Conservation (phyloP, 2,113 vertebrate species). For the Toxotes jaculatrix region DNA sequence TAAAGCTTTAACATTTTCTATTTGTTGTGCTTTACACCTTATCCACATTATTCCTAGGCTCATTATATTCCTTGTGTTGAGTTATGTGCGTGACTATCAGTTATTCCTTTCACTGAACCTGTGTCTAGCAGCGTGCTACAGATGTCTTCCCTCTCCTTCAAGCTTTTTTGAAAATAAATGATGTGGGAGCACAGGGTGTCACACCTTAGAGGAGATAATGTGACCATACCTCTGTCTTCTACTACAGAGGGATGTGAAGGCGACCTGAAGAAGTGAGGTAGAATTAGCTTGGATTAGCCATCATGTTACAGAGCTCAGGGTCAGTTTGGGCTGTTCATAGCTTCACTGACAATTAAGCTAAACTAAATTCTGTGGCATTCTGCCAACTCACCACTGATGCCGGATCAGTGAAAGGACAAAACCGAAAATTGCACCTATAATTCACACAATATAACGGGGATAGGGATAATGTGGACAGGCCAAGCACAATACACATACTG, state of each 20-base stretch:
- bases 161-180: neutral
- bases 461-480: neutral
- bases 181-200: too few relatives aligned
- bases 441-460: neutral
- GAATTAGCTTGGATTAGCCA: too few relatives aligned
- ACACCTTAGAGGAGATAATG: neutral
- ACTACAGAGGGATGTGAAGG: too few relatives aligned
- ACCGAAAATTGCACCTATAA: neutral
- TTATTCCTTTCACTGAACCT: neutral
- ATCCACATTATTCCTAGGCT: neutral
- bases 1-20: constrained; percentile 58
- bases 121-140: neutral
- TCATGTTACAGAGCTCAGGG: too few relatives aligned
- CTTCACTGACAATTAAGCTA: neutral
- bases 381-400: too few relatives aligned
- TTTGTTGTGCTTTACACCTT: constrained; percentile 14
- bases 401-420: neutral
- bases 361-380: neutral
- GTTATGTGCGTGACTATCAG: neutral
- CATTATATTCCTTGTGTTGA: neutral
- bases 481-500: neutral
- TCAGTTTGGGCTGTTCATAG: too few relatives aligned
- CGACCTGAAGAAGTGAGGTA: too few relatives aligned
- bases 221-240: too few relatives aligned
- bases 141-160: neutral